These are phyloP conservation scores for Leistus spinibarbis DNA, from an alignment of 2,888 invertebrate species.

Conservation along the genomic window DNA sequence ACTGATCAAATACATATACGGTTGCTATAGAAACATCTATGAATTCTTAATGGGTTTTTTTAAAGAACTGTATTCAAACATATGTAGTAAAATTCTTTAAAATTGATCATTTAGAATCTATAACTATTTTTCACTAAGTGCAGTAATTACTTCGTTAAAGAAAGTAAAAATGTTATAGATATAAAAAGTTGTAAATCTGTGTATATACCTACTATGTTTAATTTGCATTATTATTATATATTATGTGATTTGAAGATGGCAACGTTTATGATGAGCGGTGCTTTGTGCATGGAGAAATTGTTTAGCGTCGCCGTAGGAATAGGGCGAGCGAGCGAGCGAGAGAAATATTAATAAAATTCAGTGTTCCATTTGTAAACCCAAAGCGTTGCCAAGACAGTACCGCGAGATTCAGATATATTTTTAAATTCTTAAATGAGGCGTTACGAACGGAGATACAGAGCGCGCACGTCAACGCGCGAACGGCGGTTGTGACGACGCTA, in stretches of 20 bases:
- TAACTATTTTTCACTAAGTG: too few relatives aligned
- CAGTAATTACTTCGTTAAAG: too few relatives aligned
- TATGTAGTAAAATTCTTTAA: too few relatives aligned
- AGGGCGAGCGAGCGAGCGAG: neutral
- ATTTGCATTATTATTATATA: too few relatives aligned
- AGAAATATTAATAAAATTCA: constrained; percentile 36
- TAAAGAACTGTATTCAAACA: too few relatives aligned
- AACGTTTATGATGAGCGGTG: neutral
- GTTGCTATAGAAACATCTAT: too few relatives aligned
- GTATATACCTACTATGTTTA: too few relatives aligned
- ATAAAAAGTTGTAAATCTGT: too few relatives aligned
- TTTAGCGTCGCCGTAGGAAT: neutral
- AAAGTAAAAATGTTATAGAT: too few relatives aligned
- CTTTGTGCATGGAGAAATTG: neutral
- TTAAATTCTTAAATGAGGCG: constrained; percentile 54
- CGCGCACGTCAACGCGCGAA: neutral
- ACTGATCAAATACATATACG: constrained; percentile 26
- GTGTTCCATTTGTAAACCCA: constrained; percentile 39
- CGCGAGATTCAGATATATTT: constrained; percentile 49
- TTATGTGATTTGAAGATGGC: too few relatives aligned
- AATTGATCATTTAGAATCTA: too few relatives aligned
- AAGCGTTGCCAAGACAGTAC: constrained; percentile 38
- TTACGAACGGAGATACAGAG: constrained; percentile 39
- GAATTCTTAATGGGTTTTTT: too few relatives aligned
- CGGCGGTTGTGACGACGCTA: constrained; percentile 20